Percentiles rank a stretch among this genome's conserved stretches.
Conservation (phyloP, 2,888 invertebrate genomes). For the Netelia inedita region DNA sequence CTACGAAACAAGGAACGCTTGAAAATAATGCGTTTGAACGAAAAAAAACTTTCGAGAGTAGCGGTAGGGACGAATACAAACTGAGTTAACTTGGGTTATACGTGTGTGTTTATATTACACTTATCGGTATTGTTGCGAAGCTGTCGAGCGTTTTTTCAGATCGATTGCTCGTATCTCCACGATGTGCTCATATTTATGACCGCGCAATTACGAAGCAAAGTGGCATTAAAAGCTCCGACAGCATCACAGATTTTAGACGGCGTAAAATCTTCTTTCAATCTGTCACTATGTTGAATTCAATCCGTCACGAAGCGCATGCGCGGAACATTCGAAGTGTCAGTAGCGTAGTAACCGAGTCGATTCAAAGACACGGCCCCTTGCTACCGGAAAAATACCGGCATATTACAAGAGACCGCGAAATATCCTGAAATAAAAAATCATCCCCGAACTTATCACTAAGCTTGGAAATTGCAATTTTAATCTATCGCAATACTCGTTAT, state of each 20-base stretch:
- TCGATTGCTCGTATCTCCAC: not conserved
- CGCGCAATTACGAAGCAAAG: not conserved
- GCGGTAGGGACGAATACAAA: not conserved
- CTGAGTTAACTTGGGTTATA: not conserved
- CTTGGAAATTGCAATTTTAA: not conserved
- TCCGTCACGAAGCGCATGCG: not conserved
- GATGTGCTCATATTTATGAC: not conserved
- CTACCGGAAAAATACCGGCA: not conserved
- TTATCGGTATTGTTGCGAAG: not conserved
- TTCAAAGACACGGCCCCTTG: not conserved
- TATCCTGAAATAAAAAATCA: not conserved
- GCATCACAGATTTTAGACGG: not conserved
- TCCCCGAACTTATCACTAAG: not conserved
- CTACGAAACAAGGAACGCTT: not conserved
- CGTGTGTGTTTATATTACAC: not conserved
- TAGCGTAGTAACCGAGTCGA: not conserved
- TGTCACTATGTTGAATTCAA: not conserved
- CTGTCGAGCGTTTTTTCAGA: not conserved
- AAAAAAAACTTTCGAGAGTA: constrained; percentile 17
- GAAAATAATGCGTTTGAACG: not conserved
- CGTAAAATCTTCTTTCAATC: not conserved
- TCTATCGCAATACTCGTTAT: too few species aligned
- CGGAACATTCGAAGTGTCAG: not conserved
- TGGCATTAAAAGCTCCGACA: not conserved
- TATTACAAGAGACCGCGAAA: not conserved